Base-by-base conservation (phyloP, 2,113 vertebrate species). In the Heteronetta atricapilla region DNA sequence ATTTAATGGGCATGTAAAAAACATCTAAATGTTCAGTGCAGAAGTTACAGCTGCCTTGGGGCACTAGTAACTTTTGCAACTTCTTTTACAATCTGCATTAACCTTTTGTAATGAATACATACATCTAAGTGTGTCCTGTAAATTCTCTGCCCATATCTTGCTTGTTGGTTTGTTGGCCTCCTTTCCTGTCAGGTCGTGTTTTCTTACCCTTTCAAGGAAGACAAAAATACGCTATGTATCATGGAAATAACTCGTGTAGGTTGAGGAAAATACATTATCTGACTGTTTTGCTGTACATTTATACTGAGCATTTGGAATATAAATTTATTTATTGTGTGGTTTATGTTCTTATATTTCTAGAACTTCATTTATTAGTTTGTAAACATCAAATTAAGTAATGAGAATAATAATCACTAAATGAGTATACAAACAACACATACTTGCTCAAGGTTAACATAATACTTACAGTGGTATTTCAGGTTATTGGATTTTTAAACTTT, bases 21-120 rank as follows among this genome's bases (percentile, higher is more conserved):
- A 31, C 6, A 68, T 74, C 68, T 89, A 70, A 82, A 73, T 36
- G 40, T 58, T 86, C 46, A 76, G 19, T 68, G 67, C 25, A 69
- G 92, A 93, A 96, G 31, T 92, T 96, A 92, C 19, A 86, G 56
- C 15, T 88, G 38, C 87, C 64, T 94, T 64, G 55, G 25, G 66
- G 15, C 8, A 53, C 11, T 70, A 75, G 4, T 76, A 95, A 86
- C 17, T 74, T 94, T 91, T 91, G 31, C 46, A 88, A 74, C 42
- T 88, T 72, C 36, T 50, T 95, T 92, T 87, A 88, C 18, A 93
- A 26, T 74, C 48, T 81, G 3, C 31, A 67, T 88, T 83, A 92
- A 77, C 8, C 14, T 89, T 94, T 95, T 94, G 29, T 70, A 91
- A 74, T 21, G 12, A 83, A 88, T 81, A 44, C 12, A n/a, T 78